A percentile compares a stretch with the other conserved stretches of the same genome.
phyloP scores from a whole-genome alignment of 2,113 vertebrate species.

The Stigmatopora argus region DNA sequence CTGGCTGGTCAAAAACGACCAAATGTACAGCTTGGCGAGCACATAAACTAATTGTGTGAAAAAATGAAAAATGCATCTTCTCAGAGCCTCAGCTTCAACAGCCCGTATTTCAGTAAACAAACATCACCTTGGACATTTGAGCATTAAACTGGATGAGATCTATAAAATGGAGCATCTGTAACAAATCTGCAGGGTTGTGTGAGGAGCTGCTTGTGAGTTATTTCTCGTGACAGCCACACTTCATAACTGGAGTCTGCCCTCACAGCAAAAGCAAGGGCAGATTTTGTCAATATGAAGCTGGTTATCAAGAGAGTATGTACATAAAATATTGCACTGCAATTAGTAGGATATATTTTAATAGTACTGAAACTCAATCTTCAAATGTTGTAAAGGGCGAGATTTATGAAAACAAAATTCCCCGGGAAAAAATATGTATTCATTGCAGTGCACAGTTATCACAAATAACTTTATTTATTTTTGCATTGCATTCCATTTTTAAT shows the following conservation, averaged over 20 bases:
- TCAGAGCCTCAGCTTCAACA: conserved; percentile 6
- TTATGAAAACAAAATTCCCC: too few species aligned
- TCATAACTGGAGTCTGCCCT: neutral
- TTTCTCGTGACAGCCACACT: neutral
- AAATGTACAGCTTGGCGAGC: neutral
- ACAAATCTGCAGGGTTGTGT: conserved; percentile 5
- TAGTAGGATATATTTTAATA: neutral
- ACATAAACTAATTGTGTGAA: conserved; percentile 9
- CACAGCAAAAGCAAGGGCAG: neutral
- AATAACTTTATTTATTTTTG: neutral
- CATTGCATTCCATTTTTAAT: neutral
- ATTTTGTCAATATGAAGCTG: neutral
- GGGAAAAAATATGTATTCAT: neutral
- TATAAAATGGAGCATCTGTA: conserved; percentile 10
- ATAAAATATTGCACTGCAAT: neutral
- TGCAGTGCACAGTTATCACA: neutral
- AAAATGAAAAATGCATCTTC: conserved; percentile 4
- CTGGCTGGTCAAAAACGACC: neutral
- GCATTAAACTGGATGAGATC: conserved; percentile 10
- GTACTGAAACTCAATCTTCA: neutral
- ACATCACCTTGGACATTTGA: conserved; percentile 13
- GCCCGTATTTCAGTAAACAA: conserved; percentile 13
- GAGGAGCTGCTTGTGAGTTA: conserved; percentile 1
- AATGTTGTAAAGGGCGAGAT: too few species aligned
- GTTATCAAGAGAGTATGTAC: neutral